phyloP scores from a whole-genome alignment of 2,113 vertebrate species.

The Pipa parva region DNA sequence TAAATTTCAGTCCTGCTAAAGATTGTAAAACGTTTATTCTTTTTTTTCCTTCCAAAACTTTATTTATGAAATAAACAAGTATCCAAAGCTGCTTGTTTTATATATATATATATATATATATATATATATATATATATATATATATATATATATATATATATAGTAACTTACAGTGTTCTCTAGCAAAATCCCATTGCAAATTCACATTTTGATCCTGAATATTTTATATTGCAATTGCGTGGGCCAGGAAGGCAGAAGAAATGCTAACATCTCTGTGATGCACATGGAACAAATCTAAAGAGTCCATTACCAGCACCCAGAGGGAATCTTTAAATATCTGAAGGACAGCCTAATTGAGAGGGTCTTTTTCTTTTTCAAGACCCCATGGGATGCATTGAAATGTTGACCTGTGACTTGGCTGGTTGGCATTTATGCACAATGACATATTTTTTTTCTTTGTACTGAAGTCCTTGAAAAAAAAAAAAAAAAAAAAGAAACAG shows the following conservation, averaged over 20 bases:
- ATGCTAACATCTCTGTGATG: not conserved
- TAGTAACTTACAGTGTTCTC: not conserved
- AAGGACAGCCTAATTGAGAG: slow-evolving; percentile 32
- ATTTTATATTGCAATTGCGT: slow-evolving; percentile 28
- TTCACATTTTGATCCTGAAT: slow-evolving; percentile 38
- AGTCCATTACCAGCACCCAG: slow-evolving; percentile 29
- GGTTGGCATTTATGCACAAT: slow-evolving; percentile 25
- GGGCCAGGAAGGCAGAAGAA: slow-evolving; percentile 11
- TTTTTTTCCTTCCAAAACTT: not conserved
- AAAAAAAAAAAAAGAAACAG: not conserved
- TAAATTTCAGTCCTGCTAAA: too few species aligned
- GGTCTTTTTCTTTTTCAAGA: slow-evolving; percentile 8
- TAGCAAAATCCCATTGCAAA: slow-evolving; percentile 15
- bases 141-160: too few species aligned
- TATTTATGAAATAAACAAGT: not conserved
- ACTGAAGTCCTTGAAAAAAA: slow-evolving; percentile 16
- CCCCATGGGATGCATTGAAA: slow-evolving; percentile 9
- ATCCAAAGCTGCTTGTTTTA: not conserved
- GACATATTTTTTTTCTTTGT: slow-evolving; percentile 12
- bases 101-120: too few species aligned
- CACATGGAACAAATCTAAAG: slow-evolving; percentile 28
- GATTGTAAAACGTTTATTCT: too few species aligned
- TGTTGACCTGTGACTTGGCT: slow-evolving; percentile 20
- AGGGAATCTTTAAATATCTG: slow-evolving; percentile 29
- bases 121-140: too few species aligned